A percentile compares a stretch with the other conserved stretches of the same genome.
phyloP scores from a whole-genome alignment of 2,797 vertebrate species.

The Eutrigla gurnardus region DNA sequence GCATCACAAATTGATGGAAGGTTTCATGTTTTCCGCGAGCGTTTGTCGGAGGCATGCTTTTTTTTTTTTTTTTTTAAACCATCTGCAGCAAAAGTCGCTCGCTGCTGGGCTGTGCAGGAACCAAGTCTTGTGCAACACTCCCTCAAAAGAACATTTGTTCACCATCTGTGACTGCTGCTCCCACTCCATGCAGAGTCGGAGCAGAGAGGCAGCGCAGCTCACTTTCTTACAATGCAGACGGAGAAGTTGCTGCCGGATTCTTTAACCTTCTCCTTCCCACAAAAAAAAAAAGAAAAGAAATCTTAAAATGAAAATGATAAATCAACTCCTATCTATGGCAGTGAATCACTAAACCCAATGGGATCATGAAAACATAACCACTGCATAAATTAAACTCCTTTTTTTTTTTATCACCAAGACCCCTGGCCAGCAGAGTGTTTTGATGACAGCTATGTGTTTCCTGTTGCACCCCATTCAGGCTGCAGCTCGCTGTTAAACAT shows the following conservation, averaged over 20 bases:
- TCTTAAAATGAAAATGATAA: slow-evolving; percentile 29
- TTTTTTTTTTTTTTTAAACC: slow-evolving; percentile 43
- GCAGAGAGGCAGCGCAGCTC: slow-evolving; percentile 49
- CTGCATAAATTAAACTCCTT: slow-evolving; percentile 69
- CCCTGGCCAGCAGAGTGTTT: slow-evolving; percentile 66
- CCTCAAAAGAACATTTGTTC: slow-evolving; percentile 80
- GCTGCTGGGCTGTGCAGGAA: slow-evolving; percentile 67
- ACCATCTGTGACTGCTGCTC: slow-evolving; percentile 79
- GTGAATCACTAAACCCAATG: slow-evolving; percentile 45
- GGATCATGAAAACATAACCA: slow-evolving; percentile 74
- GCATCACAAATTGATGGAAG: slow-evolving; percentile 59
- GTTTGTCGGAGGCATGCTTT: slow-evolving; percentile 63
- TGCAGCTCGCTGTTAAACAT: slow-evolving; percentile 78
- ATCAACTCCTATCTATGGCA: slow-evolving; percentile 35
- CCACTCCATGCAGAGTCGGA: slow-evolving; percentile 67
- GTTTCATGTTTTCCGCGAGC: slow-evolving; percentile 43
- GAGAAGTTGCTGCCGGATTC: slow-evolving; percentile 48
- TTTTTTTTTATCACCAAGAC: slow-evolving; percentile 60
- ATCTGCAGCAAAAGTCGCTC: slow-evolving; percentile 68
- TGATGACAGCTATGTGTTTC: slow-evolving; percentile 81
- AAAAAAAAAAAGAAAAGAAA: slow-evolving; percentile 4
- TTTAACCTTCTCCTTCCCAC: slow-evolving; percentile 25
- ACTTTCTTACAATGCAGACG: slow-evolving; percentile 45
- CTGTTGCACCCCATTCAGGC: slow-evolving; percentile 75
- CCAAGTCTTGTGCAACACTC: slow-evolving; percentile 73